Evolutionary conservation across 2,888 invertebrate species (phyloP).

Genomic region (Selenia dentaria): DNA sequence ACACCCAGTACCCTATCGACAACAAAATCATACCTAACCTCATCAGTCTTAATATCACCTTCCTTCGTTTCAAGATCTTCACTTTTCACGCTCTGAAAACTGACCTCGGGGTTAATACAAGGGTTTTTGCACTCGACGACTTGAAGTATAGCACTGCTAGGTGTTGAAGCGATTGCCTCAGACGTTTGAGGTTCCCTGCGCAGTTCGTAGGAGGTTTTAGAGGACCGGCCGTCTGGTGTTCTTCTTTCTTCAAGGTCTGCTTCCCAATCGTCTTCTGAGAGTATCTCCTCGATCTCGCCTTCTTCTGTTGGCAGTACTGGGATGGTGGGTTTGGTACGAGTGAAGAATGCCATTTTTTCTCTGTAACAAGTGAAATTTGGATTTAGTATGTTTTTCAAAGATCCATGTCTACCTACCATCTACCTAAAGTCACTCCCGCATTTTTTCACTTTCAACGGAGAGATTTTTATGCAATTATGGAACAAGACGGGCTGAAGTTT

Average conservation of each 20-base stretch:
- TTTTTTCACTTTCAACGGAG: too few species aligned
- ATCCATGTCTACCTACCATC: too few species aligned
- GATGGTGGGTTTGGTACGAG: conserved; percentile 90
- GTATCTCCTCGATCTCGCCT: conserved; percentile 58
- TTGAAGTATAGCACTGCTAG: conserved; percentile 4
- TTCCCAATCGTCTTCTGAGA: conserved; percentile 79
- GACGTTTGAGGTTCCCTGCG: conserved; percentile 3
- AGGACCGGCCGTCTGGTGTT: conserved; percentile 76
- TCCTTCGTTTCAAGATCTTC: conserved; percentile 34
- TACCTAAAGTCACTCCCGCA: too few species aligned
- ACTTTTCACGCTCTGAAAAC: conserved; percentile 35
- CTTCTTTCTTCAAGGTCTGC: conserved; percentile 69
- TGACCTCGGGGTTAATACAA: conserved; percentile 41
- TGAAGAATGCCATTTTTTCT: conserved; percentile 99
- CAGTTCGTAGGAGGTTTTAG: conserved; percentile 74
- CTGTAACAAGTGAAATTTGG: too few species aligned
- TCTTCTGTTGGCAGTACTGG: conserved; percentile 90
- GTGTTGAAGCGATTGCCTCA: background rate
- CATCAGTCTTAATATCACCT: conserved; percentile 75
- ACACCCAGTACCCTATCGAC: conserved; percentile 93
- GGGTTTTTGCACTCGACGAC: conserved; percentile 73
- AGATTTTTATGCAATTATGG: too few species aligned
- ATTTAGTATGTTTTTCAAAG: too few species aligned
- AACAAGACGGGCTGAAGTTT: too few species aligned
- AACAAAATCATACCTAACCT: conserved; percentile 90